Base-by-base conservation (phyloP, 1,140 invertebrate species). In the Drosophila melanica region DNA sequence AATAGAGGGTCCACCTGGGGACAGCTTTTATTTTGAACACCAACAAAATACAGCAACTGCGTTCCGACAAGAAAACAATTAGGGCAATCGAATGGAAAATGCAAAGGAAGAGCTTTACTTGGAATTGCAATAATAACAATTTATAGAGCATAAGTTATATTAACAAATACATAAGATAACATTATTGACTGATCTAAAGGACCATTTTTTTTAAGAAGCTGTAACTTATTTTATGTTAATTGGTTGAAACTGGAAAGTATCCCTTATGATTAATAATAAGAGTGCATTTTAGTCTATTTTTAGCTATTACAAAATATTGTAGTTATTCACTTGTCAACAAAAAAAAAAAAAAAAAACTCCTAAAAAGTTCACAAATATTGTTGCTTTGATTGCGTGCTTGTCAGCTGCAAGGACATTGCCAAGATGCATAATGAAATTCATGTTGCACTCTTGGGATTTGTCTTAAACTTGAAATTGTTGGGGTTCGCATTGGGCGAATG, bases 391-490 rank as follows among this genome's bases (percentile, higher is more conserved):
- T 77, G 71, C 65, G 58, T 42, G 27, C 57, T 59, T 54, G 47
- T 42, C 20, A 11, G 60, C 27, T 59, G 58, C 64, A 67, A 37
- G 65, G 42, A 12, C 14, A 35, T 35, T n/a, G 37, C 16, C 45
- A 23, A 42, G 66, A 12, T 63, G 70, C 75, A 75, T 77, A 77
- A 77, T 77, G 75, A 77, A 77, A 75, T 69, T 59, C 65, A 69
- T 69, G 71, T 33, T 60, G 60, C 71, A 65, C 75, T 74, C 75
- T 16, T 42, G 75, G 71, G 75, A 75, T 14, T 59, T 42, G 45
- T 48, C 64, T 50, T 58, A 69, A 69, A 64, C 60, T 70, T 68
- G 35, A 74, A 68, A 60, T 53, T 59, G 64, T 68, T 20, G 44
- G 44, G 59, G 44, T 16, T 42, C 42, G 64, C 70, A 51, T 48